Percentiles rank a stretch among this genome's conserved stretches.
These are phyloP conservation scores for Tiliacea citrago DNA, from an alignment of 2,888 invertebrate species.

Conservation along the genomic window DNA sequence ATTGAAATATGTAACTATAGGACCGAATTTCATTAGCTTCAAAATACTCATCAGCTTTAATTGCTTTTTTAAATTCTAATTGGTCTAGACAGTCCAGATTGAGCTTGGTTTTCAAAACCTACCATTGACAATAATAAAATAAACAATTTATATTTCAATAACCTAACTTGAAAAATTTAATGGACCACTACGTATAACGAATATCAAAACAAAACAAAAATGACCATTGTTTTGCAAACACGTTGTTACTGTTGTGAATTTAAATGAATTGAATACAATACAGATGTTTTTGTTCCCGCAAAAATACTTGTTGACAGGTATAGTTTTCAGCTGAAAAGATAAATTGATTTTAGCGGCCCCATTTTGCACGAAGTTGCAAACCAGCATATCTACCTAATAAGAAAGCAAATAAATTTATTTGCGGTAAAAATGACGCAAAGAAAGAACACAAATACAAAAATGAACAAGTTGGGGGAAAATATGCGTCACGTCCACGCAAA, in stretches of 20 bases:
- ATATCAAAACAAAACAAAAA: constrained; percentile 3
- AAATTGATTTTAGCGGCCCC: neutral
- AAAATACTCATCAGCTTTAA: neutral
- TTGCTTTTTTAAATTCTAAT: neutral
- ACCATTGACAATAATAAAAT: too few relatives aligned
- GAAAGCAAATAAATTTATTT: neutral
- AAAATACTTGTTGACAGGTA: neutral
- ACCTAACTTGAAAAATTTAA: neutral
- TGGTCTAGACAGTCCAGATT: neutral
- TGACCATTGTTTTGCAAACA: constrained; percentile 12
- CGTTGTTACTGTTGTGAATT: neutral
- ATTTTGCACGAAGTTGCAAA: neutral
- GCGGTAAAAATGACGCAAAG: too few relatives aligned
- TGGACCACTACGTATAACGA: constrained; percentile 5
- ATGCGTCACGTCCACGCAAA: too few relatives aligned
- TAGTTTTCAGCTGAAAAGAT: neutral
- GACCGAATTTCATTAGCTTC: neutral
- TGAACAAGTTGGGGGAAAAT: too few relatives aligned
- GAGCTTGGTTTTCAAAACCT: neutral
- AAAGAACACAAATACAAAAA: too few relatives aligned
- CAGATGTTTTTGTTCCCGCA: neutral
- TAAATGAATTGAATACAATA: constrained; percentile 21
- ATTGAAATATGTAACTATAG: neutral
- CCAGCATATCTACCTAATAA: neutral
- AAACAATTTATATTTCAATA: neutral